A percentile compares a stretch with the other conserved stretches of the same genome.
phyloP scores from a whole-genome alignment of 1,140 invertebrate species.

The Drosophila nebulosa region DNA sequence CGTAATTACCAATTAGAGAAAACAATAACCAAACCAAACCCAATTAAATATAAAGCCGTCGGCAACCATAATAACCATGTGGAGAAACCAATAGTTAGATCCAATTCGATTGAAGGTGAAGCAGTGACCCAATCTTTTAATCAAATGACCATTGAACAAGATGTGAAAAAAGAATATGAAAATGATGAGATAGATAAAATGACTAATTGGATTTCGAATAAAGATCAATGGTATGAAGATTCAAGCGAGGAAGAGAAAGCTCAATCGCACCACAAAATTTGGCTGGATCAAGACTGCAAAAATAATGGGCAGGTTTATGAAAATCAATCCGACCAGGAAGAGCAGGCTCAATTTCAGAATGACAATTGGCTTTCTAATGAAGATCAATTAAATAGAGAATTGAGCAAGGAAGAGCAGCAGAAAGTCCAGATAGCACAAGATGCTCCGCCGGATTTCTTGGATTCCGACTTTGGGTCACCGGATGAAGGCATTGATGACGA shows the following conservation, averaged over 20 bases:
- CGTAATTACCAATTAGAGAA: not conserved
- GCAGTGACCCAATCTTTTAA: not conserved
- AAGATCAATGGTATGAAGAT: not conserved
- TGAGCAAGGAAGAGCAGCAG: not conserved
- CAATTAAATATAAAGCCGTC: no score
- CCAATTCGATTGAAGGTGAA: not conserved
- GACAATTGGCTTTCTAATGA: not conserved
- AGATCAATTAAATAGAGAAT: not conserved
- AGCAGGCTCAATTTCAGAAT: no score
- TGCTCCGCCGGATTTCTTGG: not conserved
- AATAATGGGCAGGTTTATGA: no score
- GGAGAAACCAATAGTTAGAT: not conserved
- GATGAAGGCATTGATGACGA: slow-evolving; percentile 31
- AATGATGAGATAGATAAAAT: not conserved
- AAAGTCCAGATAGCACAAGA: not conserved
- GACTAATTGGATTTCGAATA: not conserved
- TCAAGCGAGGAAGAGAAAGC: no score
- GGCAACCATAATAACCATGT: not conserved
- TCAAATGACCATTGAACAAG: not conserved
- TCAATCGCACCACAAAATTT: no score
- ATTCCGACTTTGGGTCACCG: slow-evolving; percentile 8
- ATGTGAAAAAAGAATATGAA: not conserved
- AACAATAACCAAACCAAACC: not conserved
- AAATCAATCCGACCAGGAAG: no score
- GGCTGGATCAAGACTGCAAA: no score